Percentiles rank a stretch among this genome's conserved stretches.
Evolutionary conservation across 2,797 vertebrate genomes (phyloP).

Genomic region (Cetoscarus ocellatus): DNA sequence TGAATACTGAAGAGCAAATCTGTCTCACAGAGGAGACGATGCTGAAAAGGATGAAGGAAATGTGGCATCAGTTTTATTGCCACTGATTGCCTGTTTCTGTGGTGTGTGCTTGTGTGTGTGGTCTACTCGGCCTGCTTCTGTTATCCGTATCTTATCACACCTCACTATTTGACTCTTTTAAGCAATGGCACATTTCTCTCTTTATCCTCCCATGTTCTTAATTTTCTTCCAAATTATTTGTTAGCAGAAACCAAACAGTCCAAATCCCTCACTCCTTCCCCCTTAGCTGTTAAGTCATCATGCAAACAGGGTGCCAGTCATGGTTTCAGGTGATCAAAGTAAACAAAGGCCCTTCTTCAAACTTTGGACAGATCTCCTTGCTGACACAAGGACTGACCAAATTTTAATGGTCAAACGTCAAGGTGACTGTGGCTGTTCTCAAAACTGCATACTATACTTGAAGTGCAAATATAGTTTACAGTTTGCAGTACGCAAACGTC

Average conservation of each 20-base stretch:
- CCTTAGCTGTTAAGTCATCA: no score
- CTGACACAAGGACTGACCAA: no score
- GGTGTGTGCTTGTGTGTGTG: neutral
- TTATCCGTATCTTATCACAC: constrained; percentile 35
- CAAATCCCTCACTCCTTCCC: constrained; percentile 4
- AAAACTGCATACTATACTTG: constrained; percentile 4
- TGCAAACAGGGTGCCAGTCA: no score
- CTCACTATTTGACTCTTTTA: constrained; percentile 46
- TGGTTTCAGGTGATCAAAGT: no score
- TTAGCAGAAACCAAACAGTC: constrained; percentile 25
- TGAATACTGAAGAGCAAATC: constrained; percentile 55
- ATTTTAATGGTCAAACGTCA: constrained; percentile 6
- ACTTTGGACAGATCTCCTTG: no score
- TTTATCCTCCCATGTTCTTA: constrained; percentile 8
- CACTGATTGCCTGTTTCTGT: constrained; percentile 13
- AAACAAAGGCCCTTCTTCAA: no score
- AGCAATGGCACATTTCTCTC: constrained; percentile 32
- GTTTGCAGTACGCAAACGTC: no score
- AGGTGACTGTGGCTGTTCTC: constrained; percentile 19
- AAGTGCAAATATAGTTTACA: no score
- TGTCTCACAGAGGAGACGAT: constrained; percentile 24
- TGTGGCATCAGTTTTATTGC: constrained; percentile 42
- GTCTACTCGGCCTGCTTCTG: constrained; percentile 21
- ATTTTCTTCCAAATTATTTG: constrained; percentile 35
- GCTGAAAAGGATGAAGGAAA: constrained; percentile 13